A percentile compares a stretch with the other conserved stretches of the same genome.
Conservation (phyloP, 2,113 vertebrate genomes). For the Percina caprodes region DNA sequence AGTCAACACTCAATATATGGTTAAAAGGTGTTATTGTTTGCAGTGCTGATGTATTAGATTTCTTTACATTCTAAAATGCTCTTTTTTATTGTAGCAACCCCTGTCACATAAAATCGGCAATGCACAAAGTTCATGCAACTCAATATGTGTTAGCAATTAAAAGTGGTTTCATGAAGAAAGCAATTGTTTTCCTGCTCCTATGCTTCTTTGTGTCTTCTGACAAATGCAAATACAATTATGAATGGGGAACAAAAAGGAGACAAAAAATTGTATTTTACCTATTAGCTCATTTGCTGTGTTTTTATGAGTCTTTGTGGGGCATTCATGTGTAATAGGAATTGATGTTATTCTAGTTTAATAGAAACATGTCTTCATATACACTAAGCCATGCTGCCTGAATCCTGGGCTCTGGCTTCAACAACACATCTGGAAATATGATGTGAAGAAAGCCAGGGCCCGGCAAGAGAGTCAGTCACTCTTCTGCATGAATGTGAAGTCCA, state of each 20-base stretch:
- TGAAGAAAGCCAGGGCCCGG: slow-evolving; percentile 12
- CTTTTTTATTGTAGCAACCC: not conserved
- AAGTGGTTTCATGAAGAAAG: not conserved
- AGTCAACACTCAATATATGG: not conserved
- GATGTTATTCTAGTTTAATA: slow-evolving; percentile 52
- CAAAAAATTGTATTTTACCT: not conserved
- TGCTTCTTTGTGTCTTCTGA: not conserved
- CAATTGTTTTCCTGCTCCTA: not conserved
- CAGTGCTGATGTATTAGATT: not conserved
- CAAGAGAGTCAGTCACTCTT: slow-evolving; percentile 48
- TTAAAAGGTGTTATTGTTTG: not conserved
- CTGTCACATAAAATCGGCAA: not conserved
- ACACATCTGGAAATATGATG: slow-evolving; percentile 49
- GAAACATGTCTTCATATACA: slow-evolving; percentile 40
- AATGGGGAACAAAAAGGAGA: not conserved
- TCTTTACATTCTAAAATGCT: not conserved
- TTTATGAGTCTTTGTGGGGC: slow-evolving; percentile 31
- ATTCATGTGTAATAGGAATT: slow-evolving; percentile 46
- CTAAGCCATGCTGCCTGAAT: slow-evolving; percentile 11
- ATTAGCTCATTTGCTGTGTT: not conserved
- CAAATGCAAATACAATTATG: slow-evolving; percentile 8
- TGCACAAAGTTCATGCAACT: not conserved
- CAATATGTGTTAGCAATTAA: not conserved
- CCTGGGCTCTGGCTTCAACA: slow-evolving; percentile 35
- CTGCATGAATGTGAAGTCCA: slow-evolving; percentile 58